phyloP scores from a whole-genome alignment of 2,888 invertebrate genomes.

The Lasioglossum villosulum region DNA sequence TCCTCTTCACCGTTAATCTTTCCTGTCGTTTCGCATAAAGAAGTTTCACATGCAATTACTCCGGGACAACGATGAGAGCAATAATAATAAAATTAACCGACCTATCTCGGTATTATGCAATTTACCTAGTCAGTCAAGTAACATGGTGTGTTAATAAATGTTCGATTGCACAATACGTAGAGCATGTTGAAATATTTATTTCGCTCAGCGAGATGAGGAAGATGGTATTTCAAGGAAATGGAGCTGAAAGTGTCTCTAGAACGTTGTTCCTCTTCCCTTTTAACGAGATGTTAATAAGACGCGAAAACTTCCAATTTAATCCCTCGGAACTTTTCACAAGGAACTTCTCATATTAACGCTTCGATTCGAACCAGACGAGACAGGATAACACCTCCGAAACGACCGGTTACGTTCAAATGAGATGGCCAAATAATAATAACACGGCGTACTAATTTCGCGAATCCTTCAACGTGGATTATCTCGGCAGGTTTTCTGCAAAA shows the following conservation, averaged over 20 bases:
- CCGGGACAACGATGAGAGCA: too few species aligned
- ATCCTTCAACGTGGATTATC: background rate
- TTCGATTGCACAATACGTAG: too few species aligned
- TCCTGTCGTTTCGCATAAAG: background rate
- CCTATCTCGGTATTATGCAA: background rate
- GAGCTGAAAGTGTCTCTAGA: conserved; percentile 36
- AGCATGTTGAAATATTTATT: background rate
- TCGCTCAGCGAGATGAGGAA: background rate
- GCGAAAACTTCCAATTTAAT: conserved; percentile 57
- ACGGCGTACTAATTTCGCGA: background rate
- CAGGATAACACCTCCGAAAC: conserved; percentile 40
- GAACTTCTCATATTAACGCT: conserved; percentile 61
- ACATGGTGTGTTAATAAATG: background rate
- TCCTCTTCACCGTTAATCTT: background rate
- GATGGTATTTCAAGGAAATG: background rate
- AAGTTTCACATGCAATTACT: background rate
- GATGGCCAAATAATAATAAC: background rate
- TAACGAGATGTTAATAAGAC: conserved; percentile 49
- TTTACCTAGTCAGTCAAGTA: background rate
- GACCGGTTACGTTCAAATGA: conserved; percentile 33
- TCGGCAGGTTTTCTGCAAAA: background rate
- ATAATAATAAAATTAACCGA: background rate
- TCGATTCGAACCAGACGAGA: conserved; percentile 29
- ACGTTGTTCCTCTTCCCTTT: conserved; percentile 20
- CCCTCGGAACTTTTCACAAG: conserved; percentile 44